Conservation (phyloP, 2,797 vertebrate species). For the Danio kyathit region DNA sequence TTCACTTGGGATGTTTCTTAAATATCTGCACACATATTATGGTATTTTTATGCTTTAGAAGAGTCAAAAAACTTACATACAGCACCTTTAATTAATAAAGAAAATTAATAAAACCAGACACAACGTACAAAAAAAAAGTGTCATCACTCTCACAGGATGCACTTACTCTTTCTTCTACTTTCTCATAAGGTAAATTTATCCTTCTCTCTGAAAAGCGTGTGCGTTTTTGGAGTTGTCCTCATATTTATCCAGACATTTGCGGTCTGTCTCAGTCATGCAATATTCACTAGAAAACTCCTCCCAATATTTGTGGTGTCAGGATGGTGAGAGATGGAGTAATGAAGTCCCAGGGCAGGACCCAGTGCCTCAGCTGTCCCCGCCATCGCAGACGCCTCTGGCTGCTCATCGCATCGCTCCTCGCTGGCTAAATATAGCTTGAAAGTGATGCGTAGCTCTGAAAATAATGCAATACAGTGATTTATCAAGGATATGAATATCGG, state of each 20-base stretch:
- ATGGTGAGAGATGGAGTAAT: constrained; percentile 12
- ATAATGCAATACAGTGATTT: background rate
- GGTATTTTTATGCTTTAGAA: too few relatives aligned
- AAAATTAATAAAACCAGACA: background rate
- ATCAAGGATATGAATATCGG: background rate
- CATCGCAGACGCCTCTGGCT: background rate
- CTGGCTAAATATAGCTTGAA: constrained; percentile 5
- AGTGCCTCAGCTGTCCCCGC: background rate
- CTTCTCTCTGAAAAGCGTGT: background rate
- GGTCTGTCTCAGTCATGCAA: constrained; percentile 17
- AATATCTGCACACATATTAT: too few relatives aligned
- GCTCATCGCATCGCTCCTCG: background rate
- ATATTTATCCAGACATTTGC: constrained; percentile 1
- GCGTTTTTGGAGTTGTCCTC: background rate
- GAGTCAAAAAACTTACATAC: too few relatives aligned
- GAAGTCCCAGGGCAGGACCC: constrained; percentile 9
- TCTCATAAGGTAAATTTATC: background rate
- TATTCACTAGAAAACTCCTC: constrained; percentile 30
- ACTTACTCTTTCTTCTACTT: background rate
- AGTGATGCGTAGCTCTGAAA: background rate
- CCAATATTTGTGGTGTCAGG: constrained; percentile 14
- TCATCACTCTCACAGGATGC: background rate
- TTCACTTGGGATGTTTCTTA: too few relatives aligned
- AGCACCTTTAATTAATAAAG: too few relatives aligned
- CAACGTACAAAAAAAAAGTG: background rate